Conservation (phyloP, 2,797 vertebrate genomes). For the Pteronotus mesoamericanus region DNA sequence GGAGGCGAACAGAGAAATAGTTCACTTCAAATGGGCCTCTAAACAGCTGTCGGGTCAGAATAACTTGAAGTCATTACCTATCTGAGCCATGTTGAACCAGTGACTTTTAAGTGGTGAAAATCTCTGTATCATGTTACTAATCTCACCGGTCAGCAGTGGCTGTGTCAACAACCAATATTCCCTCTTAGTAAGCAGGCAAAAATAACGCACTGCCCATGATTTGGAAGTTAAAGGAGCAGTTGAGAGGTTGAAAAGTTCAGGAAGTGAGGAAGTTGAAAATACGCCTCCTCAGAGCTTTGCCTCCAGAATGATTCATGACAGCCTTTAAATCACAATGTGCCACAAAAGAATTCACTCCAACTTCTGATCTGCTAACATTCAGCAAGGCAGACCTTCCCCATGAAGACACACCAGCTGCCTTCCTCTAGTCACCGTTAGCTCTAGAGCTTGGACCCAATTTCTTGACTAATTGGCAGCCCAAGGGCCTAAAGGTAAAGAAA, state of each 20-base stretch:
- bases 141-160: conserved; percentile 46
- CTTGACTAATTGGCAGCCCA: conserved; percentile 67
- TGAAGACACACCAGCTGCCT: neutral
- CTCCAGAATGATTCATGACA: conserved; percentile 14
- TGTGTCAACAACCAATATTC: conserved; percentile 57
- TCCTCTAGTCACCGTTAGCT: conserved; percentile 1
- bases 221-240: conserved; percentile 27
- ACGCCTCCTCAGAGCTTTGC: neutral
- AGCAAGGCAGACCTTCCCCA: neutral
- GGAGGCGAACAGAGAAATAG: conserved; percentile 67
- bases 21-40: conserved; percentile 64
- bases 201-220: conserved; percentile 20
- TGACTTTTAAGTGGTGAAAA: conserved; percentile 70
- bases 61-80: conserved; percentile 63
- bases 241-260: conserved; percentile 44
- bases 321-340: conserved; percentile 42
- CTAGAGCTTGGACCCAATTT: conserved; percentile 57
- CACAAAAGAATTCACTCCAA: conserved; percentile 46
- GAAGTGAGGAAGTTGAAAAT: conserved; percentile 52
- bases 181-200: conserved; percentile 63
- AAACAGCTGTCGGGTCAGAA: conserved; percentile 70
- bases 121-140: conserved; percentile 63
- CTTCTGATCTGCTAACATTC: neutral
- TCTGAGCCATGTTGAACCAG: conserved; percentile 62
- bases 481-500: conserved; percentile 74